Evolutionary conservation across 2,888 invertebrate genomes (phyloP).

Genomic region (Pristionchus fissidentatus): DNA sequence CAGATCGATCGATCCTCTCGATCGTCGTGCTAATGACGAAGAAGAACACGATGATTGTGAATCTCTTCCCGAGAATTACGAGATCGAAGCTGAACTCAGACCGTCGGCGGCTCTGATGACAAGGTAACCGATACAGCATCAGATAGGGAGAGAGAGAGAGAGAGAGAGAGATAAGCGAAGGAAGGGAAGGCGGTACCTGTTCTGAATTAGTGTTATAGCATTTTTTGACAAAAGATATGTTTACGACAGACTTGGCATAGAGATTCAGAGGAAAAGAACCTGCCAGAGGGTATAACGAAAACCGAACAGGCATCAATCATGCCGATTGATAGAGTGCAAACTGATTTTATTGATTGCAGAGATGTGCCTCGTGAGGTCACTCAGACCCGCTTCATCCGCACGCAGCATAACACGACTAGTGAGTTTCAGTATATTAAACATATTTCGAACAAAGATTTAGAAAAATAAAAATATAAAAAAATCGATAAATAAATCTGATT

Average conservation of each 20-base stretch:
- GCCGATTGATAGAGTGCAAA: too few species aligned
- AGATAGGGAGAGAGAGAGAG: too few species aligned
- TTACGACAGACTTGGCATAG: background rate
- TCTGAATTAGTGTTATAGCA: constrained; percentile 37
- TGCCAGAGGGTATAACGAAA: too few species aligned
- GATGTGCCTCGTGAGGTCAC: constrained; percentile 6
- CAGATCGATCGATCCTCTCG: constrained; percentile 21
- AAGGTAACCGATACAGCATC: too few species aligned
- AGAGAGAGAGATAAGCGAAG: too few species aligned
- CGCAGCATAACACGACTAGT: constrained; percentile 44
- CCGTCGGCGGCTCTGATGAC: constrained; percentile 56
- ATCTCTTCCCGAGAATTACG: constrained; percentile 45
- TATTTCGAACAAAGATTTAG: background rate
- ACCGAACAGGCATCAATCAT: too few species aligned
- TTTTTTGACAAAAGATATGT: background rate
- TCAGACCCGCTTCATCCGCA: constrained; percentile 33
- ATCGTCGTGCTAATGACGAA: constrained; percentile 46
- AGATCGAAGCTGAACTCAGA: constrained; percentile 61
- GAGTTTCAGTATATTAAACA: background rate
- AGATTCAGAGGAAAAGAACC: background rate
- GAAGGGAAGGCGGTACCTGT: too few species aligned
- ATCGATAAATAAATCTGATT: background rate
- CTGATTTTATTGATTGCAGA: too few species aligned
- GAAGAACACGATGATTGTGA: constrained; percentile 32
- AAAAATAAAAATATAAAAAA: background rate